Conservation (phyloP, 2,797 vertebrate genomes). For the Margarornis squamiger region DNA sequence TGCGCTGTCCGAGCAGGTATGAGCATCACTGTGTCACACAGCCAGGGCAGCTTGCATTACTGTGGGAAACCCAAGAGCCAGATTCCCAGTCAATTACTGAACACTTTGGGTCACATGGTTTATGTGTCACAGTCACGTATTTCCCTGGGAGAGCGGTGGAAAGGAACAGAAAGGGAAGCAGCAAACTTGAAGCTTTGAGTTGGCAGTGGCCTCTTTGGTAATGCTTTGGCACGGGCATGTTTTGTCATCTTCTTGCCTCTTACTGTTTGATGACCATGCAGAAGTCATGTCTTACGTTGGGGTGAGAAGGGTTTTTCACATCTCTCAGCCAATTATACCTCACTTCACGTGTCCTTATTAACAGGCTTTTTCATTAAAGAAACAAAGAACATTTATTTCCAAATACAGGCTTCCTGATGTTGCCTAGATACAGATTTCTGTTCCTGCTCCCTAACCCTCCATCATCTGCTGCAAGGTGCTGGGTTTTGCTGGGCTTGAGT, state of each 20-base stretch:
- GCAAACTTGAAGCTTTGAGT: not conserved
- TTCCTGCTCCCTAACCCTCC: not conserved
- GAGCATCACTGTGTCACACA: not conserved
- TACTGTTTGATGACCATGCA: not conserved
- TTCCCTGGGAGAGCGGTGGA: not conserved
- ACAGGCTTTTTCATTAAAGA: not conserved
- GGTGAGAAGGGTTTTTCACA: not conserved
- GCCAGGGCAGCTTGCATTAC: not conserved
- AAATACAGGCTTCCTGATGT: not conserved
- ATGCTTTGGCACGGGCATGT: not conserved
- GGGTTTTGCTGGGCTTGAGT: not conserved
- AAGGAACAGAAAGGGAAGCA: not conserved
- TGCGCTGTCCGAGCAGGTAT: not conserved
- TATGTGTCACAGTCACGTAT: not conserved
- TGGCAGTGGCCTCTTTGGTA: not conserved
- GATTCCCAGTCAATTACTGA: not conserved
- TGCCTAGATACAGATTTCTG: constrained; percentile 18
- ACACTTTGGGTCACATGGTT: not conserved
- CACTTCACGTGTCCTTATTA: not conserved
- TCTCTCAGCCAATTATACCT: not conserved
- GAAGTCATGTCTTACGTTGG: not conserved
- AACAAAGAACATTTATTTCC: not conserved
- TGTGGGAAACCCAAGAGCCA: not conserved
- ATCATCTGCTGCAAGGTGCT: not conserved
- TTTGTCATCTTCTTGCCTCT: not conserved